A percentile compares a stretch with the other conserved stretches of the same genome.
Evolutionary conservation across 2,888 invertebrate genomes (phyloP).

Genomic region (Patella pellucida): DNA sequence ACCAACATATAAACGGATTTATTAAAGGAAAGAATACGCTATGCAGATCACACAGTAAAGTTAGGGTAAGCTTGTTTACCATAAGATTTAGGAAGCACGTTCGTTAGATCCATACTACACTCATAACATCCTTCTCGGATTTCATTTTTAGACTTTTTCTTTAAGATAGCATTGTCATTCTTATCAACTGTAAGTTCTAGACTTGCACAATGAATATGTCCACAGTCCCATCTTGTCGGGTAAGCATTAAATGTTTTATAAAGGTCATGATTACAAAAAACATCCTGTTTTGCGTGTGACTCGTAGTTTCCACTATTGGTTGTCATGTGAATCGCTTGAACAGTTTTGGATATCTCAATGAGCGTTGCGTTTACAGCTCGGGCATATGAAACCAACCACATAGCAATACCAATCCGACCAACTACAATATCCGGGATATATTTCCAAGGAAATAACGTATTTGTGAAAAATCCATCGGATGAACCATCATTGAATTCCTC

Average conservation of each 20-base stretch:
- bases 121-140: not conserved
- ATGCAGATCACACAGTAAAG: no score
- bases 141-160: not conserved
- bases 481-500: conserved; percentile 25
- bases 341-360: conserved; percentile 27
- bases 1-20: no score
- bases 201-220: conserved; percentile 6
- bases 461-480: conserved; percentile 33
- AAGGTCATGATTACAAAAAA: not conserved
- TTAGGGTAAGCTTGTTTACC: not conserved
- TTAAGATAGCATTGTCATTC: not conserved
- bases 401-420: conserved; percentile 29
- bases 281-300: not conserved
- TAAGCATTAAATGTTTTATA: not conserved
- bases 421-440: conserved; percentile 29
- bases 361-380: conserved; percentile 25
- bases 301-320: conserved; percentile 24
- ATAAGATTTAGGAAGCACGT: not conserved
- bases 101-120: not conserved
- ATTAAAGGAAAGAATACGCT: no score
- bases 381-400: conserved; percentile 32
- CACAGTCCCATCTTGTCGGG: conserved; percentile 11
- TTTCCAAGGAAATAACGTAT: conserved; percentile 32
- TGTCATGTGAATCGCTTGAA: conserved; percentile 31
- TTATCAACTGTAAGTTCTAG: not conserved